Conservation (phyloP, 2,113 vertebrate species). For the Grallaria varia region DNA sequence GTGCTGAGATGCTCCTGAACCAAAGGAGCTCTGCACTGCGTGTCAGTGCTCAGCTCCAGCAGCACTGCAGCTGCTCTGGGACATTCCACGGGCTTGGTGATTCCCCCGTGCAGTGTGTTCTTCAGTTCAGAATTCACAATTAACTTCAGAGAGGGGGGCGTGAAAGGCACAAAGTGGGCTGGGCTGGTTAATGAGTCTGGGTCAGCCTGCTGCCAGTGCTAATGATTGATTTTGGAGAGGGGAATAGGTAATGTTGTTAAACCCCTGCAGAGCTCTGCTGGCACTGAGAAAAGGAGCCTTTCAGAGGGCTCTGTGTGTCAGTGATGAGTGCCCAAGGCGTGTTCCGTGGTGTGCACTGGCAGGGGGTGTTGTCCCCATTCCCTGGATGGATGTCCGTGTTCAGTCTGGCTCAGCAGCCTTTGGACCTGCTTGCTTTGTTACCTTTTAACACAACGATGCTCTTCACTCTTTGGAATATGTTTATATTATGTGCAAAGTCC, state of each 20-base stretch:
- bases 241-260: not conserved
- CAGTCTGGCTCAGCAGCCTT: not conserved
- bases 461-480: not conserved
- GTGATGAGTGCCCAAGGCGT: not conserved
- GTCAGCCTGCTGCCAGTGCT: not conserved
- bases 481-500: not conserved
- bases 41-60: not conserved
- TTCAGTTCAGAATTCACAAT: not conserved
- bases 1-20: not conserved
- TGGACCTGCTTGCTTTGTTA: not conserved
- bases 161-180: not conserved
- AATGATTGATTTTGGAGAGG: not conserved
- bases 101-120: accelerated
- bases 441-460: not conserved
- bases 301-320: not conserved
- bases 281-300: not conserved
- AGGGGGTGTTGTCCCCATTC: accelerated
- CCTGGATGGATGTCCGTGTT: accelerated
- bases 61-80: not conserved
- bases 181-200: not conserved
- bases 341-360: accelerated
- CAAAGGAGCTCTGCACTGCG: not conserved
- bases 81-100: not conserved
- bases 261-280: not conserved
- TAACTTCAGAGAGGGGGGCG: not conserved